Conservation (phyloP, 1,140 invertebrate species). For the Pogonognathellus flavescens region DNA sequence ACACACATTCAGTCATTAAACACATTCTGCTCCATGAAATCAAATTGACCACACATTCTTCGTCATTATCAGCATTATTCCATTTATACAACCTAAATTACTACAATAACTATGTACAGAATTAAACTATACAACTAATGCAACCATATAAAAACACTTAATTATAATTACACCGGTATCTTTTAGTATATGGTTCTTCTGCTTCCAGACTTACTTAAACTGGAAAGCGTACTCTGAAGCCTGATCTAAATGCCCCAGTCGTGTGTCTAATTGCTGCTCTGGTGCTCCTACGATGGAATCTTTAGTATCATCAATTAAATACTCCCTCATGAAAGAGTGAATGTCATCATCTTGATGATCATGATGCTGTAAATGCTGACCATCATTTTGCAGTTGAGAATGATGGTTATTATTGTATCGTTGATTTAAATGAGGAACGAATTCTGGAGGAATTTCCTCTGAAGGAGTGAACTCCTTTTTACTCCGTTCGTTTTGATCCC, state of each 20-base stretch:
- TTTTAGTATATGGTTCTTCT: too few relatives aligned
- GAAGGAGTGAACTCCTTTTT: conserved; percentile 47
- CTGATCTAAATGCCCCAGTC: background rate
- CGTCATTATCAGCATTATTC: background rate
- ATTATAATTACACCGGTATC: background rate
- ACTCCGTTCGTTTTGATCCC: background rate
- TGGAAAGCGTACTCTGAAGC: conserved; percentile 33
- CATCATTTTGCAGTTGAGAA: background rate
- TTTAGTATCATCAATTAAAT: conserved; percentile 37
- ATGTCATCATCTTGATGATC: conserved; percentile 20
- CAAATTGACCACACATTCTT: background rate
- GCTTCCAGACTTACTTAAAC: conserved; percentile 3
- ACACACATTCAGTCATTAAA: conserved; percentile 15
- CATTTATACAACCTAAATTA: background rate
- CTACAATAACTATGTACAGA: background rate
- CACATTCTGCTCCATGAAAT: background rate
- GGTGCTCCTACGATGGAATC: conserved; percentile 31
- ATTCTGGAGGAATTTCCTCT: conserved; percentile 44
- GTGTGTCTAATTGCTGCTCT: background rate
- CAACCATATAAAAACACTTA: conserved; percentile 25
- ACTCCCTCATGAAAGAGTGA: conserved; percentile 40
- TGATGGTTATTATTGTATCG: background rate
- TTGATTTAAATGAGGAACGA: conserved; percentile 1
- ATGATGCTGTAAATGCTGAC: conserved; percentile 21
- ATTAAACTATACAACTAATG: background rate